Evolutionary conservation across 2,888 invertebrate species (phyloP).

Genomic region (Tigriopus californicus): DNA sequence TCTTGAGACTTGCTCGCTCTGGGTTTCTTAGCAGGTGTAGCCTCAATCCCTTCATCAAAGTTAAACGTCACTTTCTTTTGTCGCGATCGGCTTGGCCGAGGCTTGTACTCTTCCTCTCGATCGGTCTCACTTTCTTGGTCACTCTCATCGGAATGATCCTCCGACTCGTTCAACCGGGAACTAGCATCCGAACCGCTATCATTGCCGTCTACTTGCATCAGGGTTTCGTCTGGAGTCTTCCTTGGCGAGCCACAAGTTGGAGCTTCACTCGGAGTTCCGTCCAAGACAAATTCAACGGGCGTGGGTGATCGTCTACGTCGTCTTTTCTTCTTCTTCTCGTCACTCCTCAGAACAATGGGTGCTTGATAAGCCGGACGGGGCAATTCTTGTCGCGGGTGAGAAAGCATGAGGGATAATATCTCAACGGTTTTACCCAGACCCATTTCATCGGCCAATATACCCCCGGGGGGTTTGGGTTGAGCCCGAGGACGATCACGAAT

Average conservation of each 20-base stretch:
- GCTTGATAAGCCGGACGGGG: constrained; percentile 16
- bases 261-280: neutral
- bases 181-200: neutral
- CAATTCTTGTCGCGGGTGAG: constrained; percentile 29
- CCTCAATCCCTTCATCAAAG: neutral
- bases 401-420: constrained; percentile 43
- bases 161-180: neutral
- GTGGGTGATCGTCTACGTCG: neutral
- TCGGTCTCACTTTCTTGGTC: neutral
- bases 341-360: constrained; percentile 13
- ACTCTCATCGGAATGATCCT: neutral
- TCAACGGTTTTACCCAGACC: constrained; percentile 63
- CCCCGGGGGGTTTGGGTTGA: constrained; percentile 34
- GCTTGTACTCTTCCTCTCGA: neutral
- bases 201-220: constrained; percentile 4
- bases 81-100: neutral
- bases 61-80: neutral
- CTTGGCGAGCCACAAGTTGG: neutral
- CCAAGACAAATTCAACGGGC: constrained; percentile 4
- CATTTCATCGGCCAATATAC: constrained; percentile 62
- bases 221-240: neutral
- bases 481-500: constrained; percentile 26
- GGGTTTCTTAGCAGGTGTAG: neutral
- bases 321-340: neutral
- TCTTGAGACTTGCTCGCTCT: neutral